Evolutionary conservation across 2,113 vertebrate species (phyloP), one percentile per base, ranked within the genome.

Genomic region (Colius striatus): DNA sequence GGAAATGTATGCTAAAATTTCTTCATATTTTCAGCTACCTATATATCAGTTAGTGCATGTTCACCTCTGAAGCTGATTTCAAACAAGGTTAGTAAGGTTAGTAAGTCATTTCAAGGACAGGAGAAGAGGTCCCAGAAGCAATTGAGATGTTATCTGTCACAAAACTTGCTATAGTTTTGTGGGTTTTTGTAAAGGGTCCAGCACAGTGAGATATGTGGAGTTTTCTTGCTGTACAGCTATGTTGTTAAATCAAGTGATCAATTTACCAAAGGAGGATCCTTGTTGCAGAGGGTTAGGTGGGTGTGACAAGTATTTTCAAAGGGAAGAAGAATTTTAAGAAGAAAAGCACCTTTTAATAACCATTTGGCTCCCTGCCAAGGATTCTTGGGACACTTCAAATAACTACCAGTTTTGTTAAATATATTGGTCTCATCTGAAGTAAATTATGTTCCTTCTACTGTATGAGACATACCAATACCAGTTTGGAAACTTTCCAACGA

Each of bases 161-260:
- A 48, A 76, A 81, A 54, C 21, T 54, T 55, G 11, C 15, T 32
- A 30, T 7, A 51, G 30, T 62, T 72, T 20, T 18, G 25, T 4
- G 7, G 26, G 16, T 67, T 86, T 55, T 65, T 51, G 16, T 45
- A 57, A 67, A 80, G 19, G 20, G 43, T 75, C n/a, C n/a, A 53
- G 53, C 9, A 27, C 11, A 51, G 9, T 1, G 36, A 77, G 36
- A 62, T 2, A 1, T 11, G 18, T 2, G 18, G 21, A 4, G 5
- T 29, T 77, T 41, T 57, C 58, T 12, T 55, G 14, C 8, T 38
- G 23, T 17, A 45, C 5, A 71, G 15, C 50, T 48, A 17, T 5
- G 19, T 50, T 45, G 47, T 50, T n/a, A 78, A 66, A 34, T 18
- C 50, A 38, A 76, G 45, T 3, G 10, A 76, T 41, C 27, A 54